Evolutionary conservation across 2,113 vertebrate genomes (phyloP).

Genomic region (Anolis carolinensis): DNA sequence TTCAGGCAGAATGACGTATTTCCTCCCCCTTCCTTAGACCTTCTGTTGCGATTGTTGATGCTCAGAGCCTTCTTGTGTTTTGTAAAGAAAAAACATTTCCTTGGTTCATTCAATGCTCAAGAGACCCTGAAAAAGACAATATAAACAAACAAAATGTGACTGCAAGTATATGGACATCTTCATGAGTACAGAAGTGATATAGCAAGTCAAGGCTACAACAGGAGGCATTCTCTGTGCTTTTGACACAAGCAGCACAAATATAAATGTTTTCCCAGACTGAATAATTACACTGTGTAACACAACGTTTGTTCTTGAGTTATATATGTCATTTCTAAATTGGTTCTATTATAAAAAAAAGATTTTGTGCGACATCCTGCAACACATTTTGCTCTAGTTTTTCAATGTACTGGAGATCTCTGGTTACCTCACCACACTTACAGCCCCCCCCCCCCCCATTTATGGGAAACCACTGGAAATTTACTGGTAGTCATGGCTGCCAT

Average conservation of each 20-base stretch:
- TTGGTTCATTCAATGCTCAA: background rate
- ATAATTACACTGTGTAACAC: background rate
- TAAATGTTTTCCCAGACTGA: background rate
- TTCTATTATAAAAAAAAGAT: too few relatives aligned
- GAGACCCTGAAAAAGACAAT: background rate
- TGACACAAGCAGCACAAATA: background rate
- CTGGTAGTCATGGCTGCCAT: too few relatives aligned
- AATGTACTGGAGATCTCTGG: too few relatives aligned
- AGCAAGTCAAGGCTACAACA: background rate
- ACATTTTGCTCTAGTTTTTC: too few relatives aligned
- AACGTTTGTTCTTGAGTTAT: too few relatives aligned
- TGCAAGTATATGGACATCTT: background rate
- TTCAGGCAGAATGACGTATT: conserved; percentile 31
- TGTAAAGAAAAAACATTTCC: background rate
- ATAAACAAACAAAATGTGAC: background rate
- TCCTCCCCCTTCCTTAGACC: background rate
- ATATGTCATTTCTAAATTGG: too few relatives aligned
- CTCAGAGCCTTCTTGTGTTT: background rate
- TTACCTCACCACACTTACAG: too few relatives aligned
- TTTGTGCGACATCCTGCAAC: too few relatives aligned
- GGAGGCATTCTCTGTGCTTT: background rate
- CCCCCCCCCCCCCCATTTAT: too few relatives aligned
- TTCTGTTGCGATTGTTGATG: background rate
- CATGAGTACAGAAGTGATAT: background rate
- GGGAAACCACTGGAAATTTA: too few relatives aligned